Base-by-base conservation (phyloP, 30 jellyfish, hydroid and myxozoan genomes). In the Morbakka virulenta region DNA sequence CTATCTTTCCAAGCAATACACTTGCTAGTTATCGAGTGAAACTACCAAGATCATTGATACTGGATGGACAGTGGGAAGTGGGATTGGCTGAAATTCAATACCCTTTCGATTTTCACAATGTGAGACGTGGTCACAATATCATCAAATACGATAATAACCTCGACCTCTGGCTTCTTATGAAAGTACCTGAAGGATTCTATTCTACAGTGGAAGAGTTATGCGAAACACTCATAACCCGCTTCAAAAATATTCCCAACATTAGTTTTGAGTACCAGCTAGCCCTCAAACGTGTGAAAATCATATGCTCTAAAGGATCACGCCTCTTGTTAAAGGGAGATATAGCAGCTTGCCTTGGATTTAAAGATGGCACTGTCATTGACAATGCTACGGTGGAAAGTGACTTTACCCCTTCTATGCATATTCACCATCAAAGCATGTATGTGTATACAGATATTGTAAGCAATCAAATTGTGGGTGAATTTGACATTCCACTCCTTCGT, bases 371-470 rank as follows among this genome's bases (percentile, higher is more conserved):
- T n/a, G n/a, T n/a, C n/a, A n/a, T n/a, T n/a, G n/a, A n/a, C n/a
- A n/a, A n/a, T n/a, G n/a, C n/a, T n/a, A n/a, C n/a, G n/a, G n/a
- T n/a, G n/a, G n/a, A n/a, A n/a, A n/a, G n/a, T n/a, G n/a, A n/a
- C n/a, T n/a, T n/a, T 24, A 2, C 79, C 2, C 32, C 83, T n/a
- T 71, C 83, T 22, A 24, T 22, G 27, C 24, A 36, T 35, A 36
- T 36, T 48, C 24, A 35, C 9, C 57, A 28, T 34, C 26, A 53
- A 29, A 2, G 82, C 28, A 50, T 74, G 32, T 74, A 53, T 32
- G 13, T 41, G 1, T 52, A 74, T 32, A 74, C 86, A 12, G 64
- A 51, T 32, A 74, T 74, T 64, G 29, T 74, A 23, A n/a, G n/a
- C n/a, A n/a, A n/a, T n/a, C n/a, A n/a, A n/a, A n/a, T n/a, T n/a